Conservation (phyloP, 1,140 invertebrate species). For the Bradynema listronoti region DNA sequence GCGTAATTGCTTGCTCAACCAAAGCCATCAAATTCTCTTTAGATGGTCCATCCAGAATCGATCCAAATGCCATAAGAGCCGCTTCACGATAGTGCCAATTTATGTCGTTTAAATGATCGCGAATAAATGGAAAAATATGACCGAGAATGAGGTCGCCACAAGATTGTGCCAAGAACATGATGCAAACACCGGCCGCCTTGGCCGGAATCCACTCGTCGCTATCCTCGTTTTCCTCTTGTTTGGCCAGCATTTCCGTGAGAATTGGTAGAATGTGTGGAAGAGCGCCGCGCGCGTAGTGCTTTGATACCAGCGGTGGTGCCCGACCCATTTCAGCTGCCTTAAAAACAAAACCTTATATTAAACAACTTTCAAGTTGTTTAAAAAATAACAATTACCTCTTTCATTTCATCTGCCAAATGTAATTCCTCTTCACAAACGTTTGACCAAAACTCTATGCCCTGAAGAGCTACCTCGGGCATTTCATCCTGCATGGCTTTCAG, state of each 20-base stretch:
- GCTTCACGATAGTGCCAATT: slow-evolving; percentile 94
- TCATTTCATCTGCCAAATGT: slow-evolving; percentile 85
- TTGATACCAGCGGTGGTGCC: slow-evolving; percentile 78
- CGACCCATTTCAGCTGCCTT: slow-evolving; percentile 77
- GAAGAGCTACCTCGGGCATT: slow-evolving; percentile 85
- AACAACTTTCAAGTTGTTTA: background rate
- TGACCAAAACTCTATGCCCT: slow-evolving; percentile 99
- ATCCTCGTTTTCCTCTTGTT: slow-evolving; percentile 68
- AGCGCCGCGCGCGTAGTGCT: slow-evolving; percentile 87
- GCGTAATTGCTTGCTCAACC: slow-evolving; percentile 90
- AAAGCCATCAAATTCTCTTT: slow-evolving; percentile 77
- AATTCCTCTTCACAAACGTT: slow-evolving; percentile 99
- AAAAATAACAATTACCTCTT: slow-evolving; percentile 64
- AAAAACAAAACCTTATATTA: slow-evolving; percentile 1
- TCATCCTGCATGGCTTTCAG: slow-evolving; percentile 91
- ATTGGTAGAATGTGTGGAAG: slow-evolving; percentile 88
- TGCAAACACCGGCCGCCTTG: slow-evolving; percentile 96
- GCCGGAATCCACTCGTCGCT: slow-evolving; percentile 99
- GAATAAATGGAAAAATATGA: slow-evolving; percentile 91
- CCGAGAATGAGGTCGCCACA: slow-evolving; percentile 95
- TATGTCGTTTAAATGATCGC: slow-evolving; percentile 80
- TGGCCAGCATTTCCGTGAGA: slow-evolving; percentile 83
- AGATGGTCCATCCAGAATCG: slow-evolving; percentile 88
- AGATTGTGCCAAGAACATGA: slow-evolving; percentile 92
- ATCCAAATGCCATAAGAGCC: slow-evolving; percentile 94